Base-by-base conservation (phyloP, 2,888 invertebrate species). In the Anoplius nigerrimus region DNA sequence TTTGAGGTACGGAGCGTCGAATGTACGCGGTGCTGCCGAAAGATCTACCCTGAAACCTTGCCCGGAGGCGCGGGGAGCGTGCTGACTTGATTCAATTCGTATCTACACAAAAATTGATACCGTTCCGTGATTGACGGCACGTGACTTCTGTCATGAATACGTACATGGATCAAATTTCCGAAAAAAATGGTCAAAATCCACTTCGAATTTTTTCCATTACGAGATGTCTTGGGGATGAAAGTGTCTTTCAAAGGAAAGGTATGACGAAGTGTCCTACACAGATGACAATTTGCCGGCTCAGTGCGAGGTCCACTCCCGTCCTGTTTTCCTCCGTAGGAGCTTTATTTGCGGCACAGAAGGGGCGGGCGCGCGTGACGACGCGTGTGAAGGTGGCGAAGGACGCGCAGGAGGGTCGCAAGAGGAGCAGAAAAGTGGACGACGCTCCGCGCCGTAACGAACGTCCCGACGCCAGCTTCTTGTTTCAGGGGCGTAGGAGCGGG, bases 381-480 rank as follows among this genome's bases (percentile, higher is more conserved):
- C 46, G 67, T 6, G 51, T 69, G 20, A 54, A 64, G 48, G 58
- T 43, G 61, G 43, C 34, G 15, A 68, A 65, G 63, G 43, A 18
- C 22, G 54, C 45, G 21, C 45, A 18, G 51, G 46, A 48, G 48
- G 42, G 53, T 53, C 3, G 51, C 52, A 46, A 57, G 53, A 54
- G 51, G 73, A 69, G 70, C 70, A 75, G 74, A 82, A 80, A 82
- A 77, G 74, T 75, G 76, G 79, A 78, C 75, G 74, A 73, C 42
- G 18, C 53, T 69, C n/a, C 75, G 75, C 75, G 79, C 74, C 81
- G 82, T 87, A 87, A 87, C 84, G 34, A 84, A 87, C 80, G 82
- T 83, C 75, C 82, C 79, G 85, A 85, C 84, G 82, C 82, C 75
- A 79, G 84, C 80, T 85, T 87, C 87, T 85, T 84, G 82, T 88